Conservation (phyloP, 1,140 invertebrate species). For the Pristionchus pacificus region DNA sequence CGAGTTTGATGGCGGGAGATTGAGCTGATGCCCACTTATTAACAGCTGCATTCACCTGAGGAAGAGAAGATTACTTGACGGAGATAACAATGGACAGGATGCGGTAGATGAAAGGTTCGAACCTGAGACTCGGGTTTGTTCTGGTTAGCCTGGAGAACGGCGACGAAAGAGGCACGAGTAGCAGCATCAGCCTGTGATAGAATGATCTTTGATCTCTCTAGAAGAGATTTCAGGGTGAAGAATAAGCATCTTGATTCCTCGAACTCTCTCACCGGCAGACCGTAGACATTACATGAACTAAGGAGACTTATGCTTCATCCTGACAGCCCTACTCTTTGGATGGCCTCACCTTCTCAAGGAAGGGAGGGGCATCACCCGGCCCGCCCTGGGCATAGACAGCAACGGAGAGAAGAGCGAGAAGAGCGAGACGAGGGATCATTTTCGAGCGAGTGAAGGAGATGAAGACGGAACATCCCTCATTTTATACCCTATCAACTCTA, state of each 20-base stretch:
- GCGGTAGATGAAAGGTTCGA: neutral
- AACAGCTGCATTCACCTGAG: neutral
- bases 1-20: neutral
- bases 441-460: slow-evolving; percentile 13
- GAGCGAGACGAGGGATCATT: slow-evolving; percentile 10
- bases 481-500: neutral
- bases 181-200: slow-evolving; percentile 37
- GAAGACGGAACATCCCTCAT: slow-evolving; percentile 10
- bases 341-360: slow-evolving; percentile 15
- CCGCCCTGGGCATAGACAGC: slow-evolving; percentile 13
- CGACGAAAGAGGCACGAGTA: slow-evolving; percentile 29
- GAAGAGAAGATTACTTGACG: neutral
- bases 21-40: neutral
- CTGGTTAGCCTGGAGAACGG: slow-evolving; percentile 26
- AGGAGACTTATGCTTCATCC: too few relatives aligned
- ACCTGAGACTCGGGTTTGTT: slow-evolving; percentile 38
- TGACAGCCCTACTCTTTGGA: too few relatives aligned
- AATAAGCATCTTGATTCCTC: too few relatives aligned
- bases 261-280: too few relatives aligned
- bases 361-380: slow-evolving; percentile 5
- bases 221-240: too few relatives aligned
- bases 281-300: too few relatives aligned
- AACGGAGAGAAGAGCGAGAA: slow-evolving; percentile 21
- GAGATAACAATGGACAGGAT: neutral
- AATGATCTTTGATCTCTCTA: too few relatives aligned